Conservation (phyloP, 2,888 invertebrate genomes). For the Drosophila melanosoma region DNA sequence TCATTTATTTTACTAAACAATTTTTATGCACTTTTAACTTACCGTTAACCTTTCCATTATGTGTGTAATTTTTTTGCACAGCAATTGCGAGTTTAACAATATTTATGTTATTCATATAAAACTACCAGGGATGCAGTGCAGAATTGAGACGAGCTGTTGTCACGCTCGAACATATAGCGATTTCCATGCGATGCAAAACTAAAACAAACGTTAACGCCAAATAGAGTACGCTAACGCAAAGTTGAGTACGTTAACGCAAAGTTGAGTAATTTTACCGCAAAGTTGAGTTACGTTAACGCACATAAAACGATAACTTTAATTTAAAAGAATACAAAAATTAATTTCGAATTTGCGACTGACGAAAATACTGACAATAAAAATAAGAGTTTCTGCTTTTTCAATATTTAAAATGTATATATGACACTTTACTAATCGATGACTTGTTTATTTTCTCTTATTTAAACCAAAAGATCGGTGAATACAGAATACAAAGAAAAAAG, state of each 20-base stretch:
- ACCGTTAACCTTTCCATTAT: constrained; percentile 55
- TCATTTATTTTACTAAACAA: not conserved
- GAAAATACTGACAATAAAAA: not conserved
- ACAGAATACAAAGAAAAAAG: not conserved
- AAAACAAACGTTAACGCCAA: constrained; percentile 35
- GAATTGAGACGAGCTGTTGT: constrained; percentile 2
- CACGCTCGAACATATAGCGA: constrained; percentile 20
- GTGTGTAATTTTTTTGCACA: constrained; percentile 11
- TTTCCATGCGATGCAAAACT: constrained; percentile 9
- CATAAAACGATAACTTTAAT: not conserved
- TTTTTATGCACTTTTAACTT: not conserved
- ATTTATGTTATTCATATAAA: constrained; percentile 45
- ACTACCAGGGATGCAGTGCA: constrained; percentile 36
- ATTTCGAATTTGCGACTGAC: not conserved
- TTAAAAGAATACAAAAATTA: not conserved
- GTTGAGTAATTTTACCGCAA: constrained; percentile 6
- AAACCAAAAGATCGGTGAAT: not conserved
- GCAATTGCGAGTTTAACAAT: constrained; percentile 32
- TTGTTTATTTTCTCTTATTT: not conserved
- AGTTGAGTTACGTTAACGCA: too few species aligned
- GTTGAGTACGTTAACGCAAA: constrained; percentile 29
- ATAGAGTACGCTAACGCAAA: constrained; percentile 21
- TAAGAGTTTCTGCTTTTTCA: not conserved
- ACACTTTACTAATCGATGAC: not conserved
- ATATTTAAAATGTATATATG: not conserved